Conservation (phyloP, 2,888 invertebrate genomes). For the Caenorhabditis doughertyi region DNA sequence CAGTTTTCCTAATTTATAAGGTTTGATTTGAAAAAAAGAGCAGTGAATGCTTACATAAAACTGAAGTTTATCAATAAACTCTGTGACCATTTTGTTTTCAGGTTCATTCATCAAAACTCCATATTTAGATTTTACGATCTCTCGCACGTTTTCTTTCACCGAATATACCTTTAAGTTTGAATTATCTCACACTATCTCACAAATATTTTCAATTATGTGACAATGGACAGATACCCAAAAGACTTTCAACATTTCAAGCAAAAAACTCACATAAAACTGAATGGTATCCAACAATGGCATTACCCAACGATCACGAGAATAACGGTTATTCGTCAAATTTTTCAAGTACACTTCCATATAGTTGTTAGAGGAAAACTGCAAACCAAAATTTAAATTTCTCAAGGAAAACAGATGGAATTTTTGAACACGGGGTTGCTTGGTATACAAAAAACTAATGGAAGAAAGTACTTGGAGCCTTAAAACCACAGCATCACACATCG, state of each 20-base stretch:
- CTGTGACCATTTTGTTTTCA: conserved; percentile 69
- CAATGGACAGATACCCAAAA: not conserved
- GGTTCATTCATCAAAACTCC: conserved; percentile 69
- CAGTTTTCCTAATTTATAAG: conserved; percentile 62
- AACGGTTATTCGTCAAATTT: conserved; percentile 79
- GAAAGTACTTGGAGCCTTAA: too few species aligned
- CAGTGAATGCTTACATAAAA: conserved; percentile 69
- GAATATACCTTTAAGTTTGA: conserved; percentile 31
- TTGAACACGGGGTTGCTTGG: not conserved
- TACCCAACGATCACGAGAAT: conserved; percentile 82
- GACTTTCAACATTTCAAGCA: too few species aligned
- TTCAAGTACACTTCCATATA: conserved; percentile 77
- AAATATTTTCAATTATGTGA: conserved; percentile 13
- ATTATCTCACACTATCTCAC: not conserved
- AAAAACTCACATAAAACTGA: conserved; percentile 81
- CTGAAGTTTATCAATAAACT: conserved; percentile 77
- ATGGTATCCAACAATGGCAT: conserved; percentile 81
- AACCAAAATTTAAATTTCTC: not conserved
- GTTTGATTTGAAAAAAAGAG: not conserved
- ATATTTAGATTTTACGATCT: conserved; percentile 73
- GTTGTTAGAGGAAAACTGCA: conserved; percentile 65
- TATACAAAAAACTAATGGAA: not conserved
- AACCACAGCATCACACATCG: too few species aligned
- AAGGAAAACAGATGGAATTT: not conserved
- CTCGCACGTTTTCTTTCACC: conserved; percentile 65